Conservation (phyloP, 2,797 vertebrate species). For the Platalea minor region DNA sequence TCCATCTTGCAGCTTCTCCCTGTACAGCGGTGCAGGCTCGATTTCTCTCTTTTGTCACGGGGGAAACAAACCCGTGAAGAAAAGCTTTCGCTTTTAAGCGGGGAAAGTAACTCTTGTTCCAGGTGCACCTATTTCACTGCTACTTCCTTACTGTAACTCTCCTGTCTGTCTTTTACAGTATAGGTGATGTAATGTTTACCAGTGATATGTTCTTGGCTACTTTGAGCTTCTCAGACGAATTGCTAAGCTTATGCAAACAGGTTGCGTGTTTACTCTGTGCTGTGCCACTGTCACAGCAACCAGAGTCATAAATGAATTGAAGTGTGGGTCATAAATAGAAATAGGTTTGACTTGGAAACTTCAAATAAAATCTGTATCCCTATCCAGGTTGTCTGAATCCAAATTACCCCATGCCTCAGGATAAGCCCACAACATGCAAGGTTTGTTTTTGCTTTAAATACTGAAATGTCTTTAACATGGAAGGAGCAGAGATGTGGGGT, state of each 20-base stretch:
- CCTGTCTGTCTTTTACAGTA: neutral
- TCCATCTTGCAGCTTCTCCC: neutral
- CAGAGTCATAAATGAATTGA: constrained; percentile 18
- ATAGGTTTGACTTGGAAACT: constrained; percentile 28
- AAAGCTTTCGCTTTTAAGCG: neutral
- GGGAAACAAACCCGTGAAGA: fast-evolving
- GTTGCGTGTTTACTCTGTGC: constrained; percentile 45
- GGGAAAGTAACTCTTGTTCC: neutral
- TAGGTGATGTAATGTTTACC: constrained; percentile 48
- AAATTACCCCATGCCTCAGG: neutral
- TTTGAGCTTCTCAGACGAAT: constrained; percentile 38
- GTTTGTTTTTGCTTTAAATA: neutral
- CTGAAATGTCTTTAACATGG: neutral
- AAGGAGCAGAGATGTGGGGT: neutral
- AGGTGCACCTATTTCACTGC: neutral
- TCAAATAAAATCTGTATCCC: neutral
- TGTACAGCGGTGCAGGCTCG: fast-evolving
- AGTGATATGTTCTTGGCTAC: neutral
- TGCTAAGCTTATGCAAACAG: constrained; percentile 56
- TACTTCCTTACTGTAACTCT: neutral
- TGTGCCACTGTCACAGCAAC: constrained; percentile 42
- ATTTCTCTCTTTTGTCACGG: neutral
- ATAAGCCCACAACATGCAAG: neutral
- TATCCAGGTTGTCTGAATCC: neutral
- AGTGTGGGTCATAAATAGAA: constrained; percentile 52